A percentile compares a stretch with the other conserved stretches of the same genome.
These are phyloP conservation scores for Anthopleura xanthogrammica DNA, from an alignment of 92 coral and sea anemone genomes.

Conservation along the genomic window DNA sequence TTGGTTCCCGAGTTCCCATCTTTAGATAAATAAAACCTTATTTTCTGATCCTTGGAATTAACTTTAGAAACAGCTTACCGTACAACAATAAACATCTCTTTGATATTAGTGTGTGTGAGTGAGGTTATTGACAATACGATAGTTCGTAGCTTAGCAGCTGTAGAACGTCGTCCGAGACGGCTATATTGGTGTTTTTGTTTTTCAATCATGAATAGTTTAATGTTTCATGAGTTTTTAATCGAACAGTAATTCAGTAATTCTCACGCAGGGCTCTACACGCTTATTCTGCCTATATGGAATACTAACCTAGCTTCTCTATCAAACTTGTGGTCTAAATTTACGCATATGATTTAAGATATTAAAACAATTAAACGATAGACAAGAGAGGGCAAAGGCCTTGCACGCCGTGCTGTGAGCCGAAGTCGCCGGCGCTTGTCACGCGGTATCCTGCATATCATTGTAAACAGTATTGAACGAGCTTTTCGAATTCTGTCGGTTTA, in stretches of 20 bases:
- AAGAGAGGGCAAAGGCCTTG: slow-evolving; percentile 27
- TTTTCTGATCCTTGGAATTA: neutral
- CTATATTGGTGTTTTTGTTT: slow-evolving; percentile 1
- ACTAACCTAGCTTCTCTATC: neutral
- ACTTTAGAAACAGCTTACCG: neutral
- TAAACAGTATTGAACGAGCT: slow-evolving; percentile 5
- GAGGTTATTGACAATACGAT: neutral
- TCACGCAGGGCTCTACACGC: no score
- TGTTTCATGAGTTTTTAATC: neutral
- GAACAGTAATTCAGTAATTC: neutral
- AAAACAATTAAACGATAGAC: slow-evolving; percentile 10
- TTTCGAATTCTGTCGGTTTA: slow-evolving; percentile 8
- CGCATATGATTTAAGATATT: neutral
- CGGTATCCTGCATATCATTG: slow-evolving; percentile 3
- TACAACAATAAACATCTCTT: neutral
- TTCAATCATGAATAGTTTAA: neutral
- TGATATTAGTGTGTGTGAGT: neutral
- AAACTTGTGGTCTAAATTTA: neutral
- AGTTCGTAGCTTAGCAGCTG: neutral
- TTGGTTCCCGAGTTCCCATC: slow-evolving; percentile 19
- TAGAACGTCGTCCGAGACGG: neutral
- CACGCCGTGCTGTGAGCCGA: slow-evolving; percentile 10
- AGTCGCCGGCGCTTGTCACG: slow-evolving; percentile 3
- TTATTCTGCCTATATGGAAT: no score
- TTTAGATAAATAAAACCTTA: slow-evolving; percentile 1